Evolutionary conservation across 2,113 vertebrate genomes (phyloP).

Genomic region (Piaya cayana): DNA sequence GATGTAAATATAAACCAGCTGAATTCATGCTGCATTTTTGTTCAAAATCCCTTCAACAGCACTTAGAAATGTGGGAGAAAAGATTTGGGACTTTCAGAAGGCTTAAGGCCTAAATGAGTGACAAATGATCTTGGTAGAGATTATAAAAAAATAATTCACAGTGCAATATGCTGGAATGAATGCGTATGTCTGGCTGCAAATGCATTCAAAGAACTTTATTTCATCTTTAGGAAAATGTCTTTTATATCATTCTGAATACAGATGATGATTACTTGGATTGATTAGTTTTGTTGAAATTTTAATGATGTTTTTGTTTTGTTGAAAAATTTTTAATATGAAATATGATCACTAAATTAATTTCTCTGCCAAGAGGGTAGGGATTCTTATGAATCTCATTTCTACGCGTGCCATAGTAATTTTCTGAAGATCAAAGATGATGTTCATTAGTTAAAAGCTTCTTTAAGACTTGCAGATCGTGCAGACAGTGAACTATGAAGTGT

Average conservation of each 20-base stretch:
- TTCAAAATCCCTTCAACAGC: neutral
- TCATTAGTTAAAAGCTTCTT: neutral
- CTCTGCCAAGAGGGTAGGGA: neutral
- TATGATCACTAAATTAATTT: constrained; percentile 44
- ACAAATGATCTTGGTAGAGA: constrained; percentile 48
- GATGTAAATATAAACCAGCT: neutral
- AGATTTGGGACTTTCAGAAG: constrained; percentile 37
- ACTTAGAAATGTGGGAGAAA: neutral
- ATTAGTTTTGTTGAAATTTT: constrained; percentile 60
- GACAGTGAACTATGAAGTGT: neutral
- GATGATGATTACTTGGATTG: constrained; percentile 13
- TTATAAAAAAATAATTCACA: constrained; percentile 66
- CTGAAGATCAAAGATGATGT: neutral
- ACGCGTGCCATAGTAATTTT: neutral
- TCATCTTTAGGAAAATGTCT: constrained; percentile 52
- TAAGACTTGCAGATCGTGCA: neutral
- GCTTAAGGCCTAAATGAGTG: constrained; percentile 48
- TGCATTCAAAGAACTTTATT: constrained; percentile 38
- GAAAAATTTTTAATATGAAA: neutral
- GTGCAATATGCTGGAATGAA: constrained; percentile 56
- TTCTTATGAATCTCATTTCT: constrained; percentile 35
- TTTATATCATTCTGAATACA: constrained; percentile 50
- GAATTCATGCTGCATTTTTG: neutral
- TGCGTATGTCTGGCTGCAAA: constrained; percentile 54
- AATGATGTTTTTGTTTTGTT: neutral